Evolutionary conservation across 2,888 invertebrate genomes (phyloP).

Genomic region (Polydrusus cervinus): DNA sequence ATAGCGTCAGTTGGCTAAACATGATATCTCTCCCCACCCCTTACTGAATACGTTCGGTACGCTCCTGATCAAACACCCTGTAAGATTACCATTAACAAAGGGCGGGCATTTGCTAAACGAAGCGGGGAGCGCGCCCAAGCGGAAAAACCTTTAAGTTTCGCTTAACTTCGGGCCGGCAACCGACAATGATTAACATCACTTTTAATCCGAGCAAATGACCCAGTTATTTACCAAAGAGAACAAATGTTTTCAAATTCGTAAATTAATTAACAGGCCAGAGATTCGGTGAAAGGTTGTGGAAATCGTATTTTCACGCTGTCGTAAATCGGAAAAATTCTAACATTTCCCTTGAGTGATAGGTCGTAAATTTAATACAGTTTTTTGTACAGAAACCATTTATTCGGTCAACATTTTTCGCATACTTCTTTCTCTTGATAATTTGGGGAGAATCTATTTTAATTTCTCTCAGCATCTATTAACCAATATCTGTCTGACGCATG

Average conservation of each 20-base stretch:
- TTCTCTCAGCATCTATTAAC: no score
- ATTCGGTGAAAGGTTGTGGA: slow-evolving; percentile 7
- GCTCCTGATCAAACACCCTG: slow-evolving; percentile 33
- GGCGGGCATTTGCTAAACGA: slow-evolving; percentile 44
- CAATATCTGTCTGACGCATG: no score
- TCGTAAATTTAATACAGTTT: neutral
- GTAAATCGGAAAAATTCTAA: slow-evolving; percentile 31
- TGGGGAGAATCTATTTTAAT: no score
- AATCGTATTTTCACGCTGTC: slow-evolving; percentile 22
- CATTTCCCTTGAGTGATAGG: neutral
- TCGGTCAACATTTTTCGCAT: no score
- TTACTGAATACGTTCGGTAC: neutral
- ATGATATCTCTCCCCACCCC: no score
- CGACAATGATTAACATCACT: slow-evolving; percentile 59
- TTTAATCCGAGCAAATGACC: slow-evolving; percentile 57
- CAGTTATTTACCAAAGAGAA: slow-evolving; percentile 55
- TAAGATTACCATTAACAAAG: slow-evolving; percentile 47
- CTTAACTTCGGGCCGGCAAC: slow-evolving; percentile 56
- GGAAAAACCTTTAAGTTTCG: slow-evolving; percentile 58
- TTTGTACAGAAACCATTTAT: no score
- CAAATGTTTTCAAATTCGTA: slow-evolving; percentile 50
- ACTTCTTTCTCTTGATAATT: no score
- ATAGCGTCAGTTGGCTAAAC: no score
- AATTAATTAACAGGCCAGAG: slow-evolving; percentile 44
- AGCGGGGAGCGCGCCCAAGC: slow-evolving; percentile 53